Conservation (phyloP, 2,888 invertebrate species). For the Dinocampus coccinellae region DNA sequence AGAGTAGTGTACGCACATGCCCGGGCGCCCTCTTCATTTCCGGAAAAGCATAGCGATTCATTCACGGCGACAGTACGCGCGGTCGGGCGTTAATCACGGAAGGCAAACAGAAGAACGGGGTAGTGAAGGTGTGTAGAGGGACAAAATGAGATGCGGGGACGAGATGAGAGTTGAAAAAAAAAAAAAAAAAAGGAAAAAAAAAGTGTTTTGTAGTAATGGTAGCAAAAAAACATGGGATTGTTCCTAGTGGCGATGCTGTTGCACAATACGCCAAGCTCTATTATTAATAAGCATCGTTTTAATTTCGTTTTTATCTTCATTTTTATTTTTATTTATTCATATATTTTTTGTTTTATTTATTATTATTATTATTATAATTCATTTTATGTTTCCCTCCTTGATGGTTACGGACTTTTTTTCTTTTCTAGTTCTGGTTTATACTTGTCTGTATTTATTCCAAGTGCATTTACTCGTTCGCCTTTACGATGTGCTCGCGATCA, state of each 20-base stretch:
- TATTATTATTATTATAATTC: too few relatives aligned
- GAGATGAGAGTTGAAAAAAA: slow-evolving; percentile 1
- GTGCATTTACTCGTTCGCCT: slow-evolving; percentile 26
- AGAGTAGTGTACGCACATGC: slow-evolving; percentile 23
- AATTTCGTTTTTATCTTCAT: slow-evolving; percentile 25
- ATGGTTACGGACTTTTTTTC: slow-evolving; percentile 1
- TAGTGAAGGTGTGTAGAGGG: slow-evolving; percentile 3
- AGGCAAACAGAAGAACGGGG: slow-evolving; percentile 26
- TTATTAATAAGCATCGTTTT: slow-evolving; percentile 37
- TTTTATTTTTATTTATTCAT: slow-evolving; percentile 7
- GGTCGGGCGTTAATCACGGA: slow-evolving; percentile 40
- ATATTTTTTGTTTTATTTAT: slow-evolving; percentile 12
- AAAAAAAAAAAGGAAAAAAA: too few relatives aligned
- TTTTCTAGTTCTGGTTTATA: slow-evolving; percentile 10
- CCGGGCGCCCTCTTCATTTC: slow-evolving; percentile 34
- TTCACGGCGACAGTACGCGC: slow-evolving; percentile 29
- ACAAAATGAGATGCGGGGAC: slow-evolving; percentile 1
- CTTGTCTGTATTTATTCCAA: slow-evolving; percentile 20
- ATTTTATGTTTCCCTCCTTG: not conserved
- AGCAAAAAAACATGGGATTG: slow-evolving; percentile 18
- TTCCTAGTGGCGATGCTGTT: slow-evolving; percentile 10
- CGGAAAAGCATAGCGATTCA: slow-evolving; percentile 38
- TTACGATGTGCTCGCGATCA: slow-evolving; percentile 17
- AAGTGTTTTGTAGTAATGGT: slow-evolving; percentile 21
- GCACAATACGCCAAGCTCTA: slow-evolving; percentile 21